phyloP scores from a whole-genome alignment of 2,888 invertebrate genomes.

The Tyria jacobaeae region DNA sequence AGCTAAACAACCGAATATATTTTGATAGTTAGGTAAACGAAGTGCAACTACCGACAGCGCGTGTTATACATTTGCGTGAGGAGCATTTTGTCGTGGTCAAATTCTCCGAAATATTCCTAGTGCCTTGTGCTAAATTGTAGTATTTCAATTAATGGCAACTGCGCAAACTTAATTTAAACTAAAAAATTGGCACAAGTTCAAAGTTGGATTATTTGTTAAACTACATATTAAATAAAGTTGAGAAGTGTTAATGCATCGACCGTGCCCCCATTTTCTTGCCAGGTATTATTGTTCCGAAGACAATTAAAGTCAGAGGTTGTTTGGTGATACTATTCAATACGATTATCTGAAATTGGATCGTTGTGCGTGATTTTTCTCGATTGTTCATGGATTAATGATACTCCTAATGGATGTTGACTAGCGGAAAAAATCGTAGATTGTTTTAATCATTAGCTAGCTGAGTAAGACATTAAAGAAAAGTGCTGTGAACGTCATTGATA shows the following conservation, averaged over 20 bases:
- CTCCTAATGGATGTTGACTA: slow-evolving; percentile 18
- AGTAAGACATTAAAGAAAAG: background rate
- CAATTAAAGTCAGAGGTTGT: slow-evolving; percentile 58
- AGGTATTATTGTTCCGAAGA: slow-evolving; percentile 44
- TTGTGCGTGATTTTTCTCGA: slow-evolving; percentile 40
- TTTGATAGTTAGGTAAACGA: background rate
- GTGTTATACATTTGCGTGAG: background rate
- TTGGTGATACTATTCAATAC: slow-evolving; percentile 26
- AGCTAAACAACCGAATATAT: background rate
- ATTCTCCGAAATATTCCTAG: slow-evolving; percentile 17
- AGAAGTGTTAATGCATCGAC: slow-evolving; percentile 39
- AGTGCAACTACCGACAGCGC: background rate
- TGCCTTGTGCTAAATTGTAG: slow-evolving; percentile 13
- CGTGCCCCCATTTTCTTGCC: slow-evolving; percentile 43
- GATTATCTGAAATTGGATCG: slow-evolving; percentile 42
- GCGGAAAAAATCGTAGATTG: slow-evolving; percentile 23
- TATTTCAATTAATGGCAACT: slow-evolving; percentile 10
- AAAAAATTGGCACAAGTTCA: slow-evolving; percentile 58
- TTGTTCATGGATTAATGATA: slow-evolving; percentile 31
- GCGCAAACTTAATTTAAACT: slow-evolving; percentile 31
- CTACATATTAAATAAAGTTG: slow-evolving; percentile 26
- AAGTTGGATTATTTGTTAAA: slow-evolving; percentile 29
- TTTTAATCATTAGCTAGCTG: background rate
- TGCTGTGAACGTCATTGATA: background rate
- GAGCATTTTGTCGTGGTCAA: slow-evolving; percentile 2